phyloP scores from a whole-genome alignment of 2,113 vertebrate species.

The Spilogale gracilis region DNA sequence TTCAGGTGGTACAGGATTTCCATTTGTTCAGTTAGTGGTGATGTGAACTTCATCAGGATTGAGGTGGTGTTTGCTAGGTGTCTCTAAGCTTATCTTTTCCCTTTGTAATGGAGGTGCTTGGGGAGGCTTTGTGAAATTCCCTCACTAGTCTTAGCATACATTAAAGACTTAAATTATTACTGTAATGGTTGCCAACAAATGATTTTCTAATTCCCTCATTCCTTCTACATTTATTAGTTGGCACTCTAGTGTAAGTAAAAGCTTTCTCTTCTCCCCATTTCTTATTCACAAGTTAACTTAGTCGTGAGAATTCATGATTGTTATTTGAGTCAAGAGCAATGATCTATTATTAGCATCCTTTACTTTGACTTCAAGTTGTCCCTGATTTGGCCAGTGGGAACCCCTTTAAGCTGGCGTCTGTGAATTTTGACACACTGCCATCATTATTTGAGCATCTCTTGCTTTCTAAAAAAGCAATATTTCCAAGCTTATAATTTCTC shows the following conservation, averaged over 20 bases:
- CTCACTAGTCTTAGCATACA: background rate
- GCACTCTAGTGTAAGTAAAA: background rate
- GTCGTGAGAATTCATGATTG: background rate
- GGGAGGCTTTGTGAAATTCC: background rate
- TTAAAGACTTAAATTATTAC: constrained; percentile 34
- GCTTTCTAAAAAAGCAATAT: background rate
- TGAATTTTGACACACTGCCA: background rate
- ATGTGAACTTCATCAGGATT: background rate
- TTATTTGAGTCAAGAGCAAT: constrained; percentile 2
- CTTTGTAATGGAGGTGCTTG: background rate
- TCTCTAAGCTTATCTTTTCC: background rate
- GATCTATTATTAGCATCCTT: constrained; percentile 21
- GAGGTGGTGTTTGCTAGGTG: background rate
- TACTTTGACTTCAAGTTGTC: constrained; percentile 38
- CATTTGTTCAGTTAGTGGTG: background rate
- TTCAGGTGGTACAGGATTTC: background rate
- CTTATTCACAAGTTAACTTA: background rate
- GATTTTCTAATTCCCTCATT: background rate
- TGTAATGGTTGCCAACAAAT: background rate
- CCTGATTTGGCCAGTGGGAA: background rate
- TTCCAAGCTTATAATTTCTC: background rate
- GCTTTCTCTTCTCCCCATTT: background rate
- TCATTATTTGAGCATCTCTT: background rate
- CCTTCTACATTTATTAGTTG: background rate
- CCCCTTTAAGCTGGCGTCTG: background rate